Conservation (phyloP, 2,888 invertebrate species). For the Nomada ruficornis region DNA sequence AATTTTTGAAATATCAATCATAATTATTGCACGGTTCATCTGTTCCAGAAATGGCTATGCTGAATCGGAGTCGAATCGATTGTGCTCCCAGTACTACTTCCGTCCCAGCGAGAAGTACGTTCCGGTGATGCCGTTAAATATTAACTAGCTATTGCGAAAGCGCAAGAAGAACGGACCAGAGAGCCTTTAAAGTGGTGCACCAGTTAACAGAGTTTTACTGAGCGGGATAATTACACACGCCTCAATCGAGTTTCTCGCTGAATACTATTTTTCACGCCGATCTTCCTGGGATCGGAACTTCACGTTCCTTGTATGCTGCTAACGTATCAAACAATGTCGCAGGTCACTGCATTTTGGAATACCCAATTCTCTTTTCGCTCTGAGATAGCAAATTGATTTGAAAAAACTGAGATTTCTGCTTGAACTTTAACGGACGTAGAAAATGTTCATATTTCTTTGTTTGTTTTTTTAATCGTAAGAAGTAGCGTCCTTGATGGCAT, state of each 20-base stretch:
- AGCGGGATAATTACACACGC: constrained; percentile 18
- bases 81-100: constrained; percentile 88
- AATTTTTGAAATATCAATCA: not conserved
- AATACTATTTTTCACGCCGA: not conserved
- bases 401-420: too few species aligned
- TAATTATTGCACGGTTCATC: constrained; percentile 18
- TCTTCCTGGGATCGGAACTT: not conserved
- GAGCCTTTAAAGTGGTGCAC: constrained; percentile 34
- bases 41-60: constrained; percentile 87
- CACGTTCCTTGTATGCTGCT: too few species aligned
- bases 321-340: not conserved
- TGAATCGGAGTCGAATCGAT: constrained; percentile 86
- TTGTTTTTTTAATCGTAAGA: not conserved
- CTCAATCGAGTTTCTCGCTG: constrained; percentile 3
- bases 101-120: constrained; percentile 88
- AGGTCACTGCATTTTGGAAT: not conserved
- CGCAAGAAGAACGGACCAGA: constrained; percentile 62
- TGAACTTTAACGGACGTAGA: too few species aligned
- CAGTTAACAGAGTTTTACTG: constrained; percentile 29
- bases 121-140: constrained; percentile 84
- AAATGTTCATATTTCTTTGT: not conserved
- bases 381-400: too few species aligned
- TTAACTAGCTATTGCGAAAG: constrained; percentile 81
- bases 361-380: not conserved
- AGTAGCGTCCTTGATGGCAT: constrained; percentile 7